Percentiles rank a stretch among this genome's conserved stretches.
phyloP scores from a whole-genome alignment of 2,113 vertebrate species.

The Erythrolamprus reginae region DNA sequence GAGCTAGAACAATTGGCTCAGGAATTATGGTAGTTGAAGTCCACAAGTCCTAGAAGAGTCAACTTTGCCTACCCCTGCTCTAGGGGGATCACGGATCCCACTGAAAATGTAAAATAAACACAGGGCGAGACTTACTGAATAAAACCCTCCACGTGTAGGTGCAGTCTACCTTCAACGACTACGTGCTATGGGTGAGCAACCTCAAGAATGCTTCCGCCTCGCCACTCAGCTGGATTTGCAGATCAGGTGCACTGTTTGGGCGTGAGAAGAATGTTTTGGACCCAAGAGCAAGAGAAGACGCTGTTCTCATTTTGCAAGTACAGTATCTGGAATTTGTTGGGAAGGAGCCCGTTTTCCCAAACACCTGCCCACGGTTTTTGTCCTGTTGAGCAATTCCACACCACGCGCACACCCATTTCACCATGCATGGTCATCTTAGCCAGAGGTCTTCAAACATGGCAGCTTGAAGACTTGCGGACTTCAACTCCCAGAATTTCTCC shows the following conservation, averaged over 20 bases:
- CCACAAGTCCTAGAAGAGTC: too few relatives aligned
- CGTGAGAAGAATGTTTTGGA: neutral
- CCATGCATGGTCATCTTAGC: neutral
- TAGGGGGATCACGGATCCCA: too few relatives aligned
- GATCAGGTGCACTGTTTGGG: neutral
- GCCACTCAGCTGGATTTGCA: neutral
- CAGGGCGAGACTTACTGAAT: too few relatives aligned
- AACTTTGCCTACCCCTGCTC: too few relatives aligned
- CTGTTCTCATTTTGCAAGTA: neutral
- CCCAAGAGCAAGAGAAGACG: neutral
- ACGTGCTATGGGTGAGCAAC: neutral
- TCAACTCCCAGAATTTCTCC: too few relatives aligned
- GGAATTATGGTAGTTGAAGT: too few relatives aligned
- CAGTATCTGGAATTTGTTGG: neutral
- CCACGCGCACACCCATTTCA: neutral
- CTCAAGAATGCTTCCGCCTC: neutral
- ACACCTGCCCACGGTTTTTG: neutral
- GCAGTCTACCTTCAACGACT: neutral
- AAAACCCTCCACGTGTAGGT: neutral
- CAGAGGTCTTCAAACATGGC: neutral
- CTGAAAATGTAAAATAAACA: too few relatives aligned
- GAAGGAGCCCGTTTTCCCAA: neutral
- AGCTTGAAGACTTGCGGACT: too few relatives aligned
- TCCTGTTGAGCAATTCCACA: neutral
- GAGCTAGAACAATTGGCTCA: too few relatives aligned